Percentiles rank a stretch among this genome's conserved stretches.
These are phyloP conservation scores for Oxystoma pomonae DNA, from an alignment of 2,888 invertebrate species.

Conservation along the genomic window DNA sequence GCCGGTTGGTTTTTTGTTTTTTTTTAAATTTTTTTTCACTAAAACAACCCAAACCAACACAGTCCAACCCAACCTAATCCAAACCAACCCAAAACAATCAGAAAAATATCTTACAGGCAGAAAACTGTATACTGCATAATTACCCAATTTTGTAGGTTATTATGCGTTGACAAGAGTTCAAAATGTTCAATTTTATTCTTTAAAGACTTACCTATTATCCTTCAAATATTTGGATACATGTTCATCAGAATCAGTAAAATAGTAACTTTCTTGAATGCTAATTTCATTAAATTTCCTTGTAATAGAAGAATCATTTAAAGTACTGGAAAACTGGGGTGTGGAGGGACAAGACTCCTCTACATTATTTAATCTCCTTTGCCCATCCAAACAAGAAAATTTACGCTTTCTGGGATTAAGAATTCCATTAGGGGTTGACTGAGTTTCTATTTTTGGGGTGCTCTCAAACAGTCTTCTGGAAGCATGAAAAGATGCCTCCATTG, in stretches of 20 bases:
- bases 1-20: too few relatives aligned
- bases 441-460: not conserved
- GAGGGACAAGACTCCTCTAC: conserved; percentile 29
- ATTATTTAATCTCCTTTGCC: conserved; percentile 26
- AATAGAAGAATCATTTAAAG: conserved; percentile 38
- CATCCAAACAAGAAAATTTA: not conserved
- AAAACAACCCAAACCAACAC: too few relatives aligned
- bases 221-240: conserved; percentile 18
- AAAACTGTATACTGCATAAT: too few relatives aligned
- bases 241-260: conserved; percentile 10
- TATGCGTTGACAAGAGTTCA: too few relatives aligned
- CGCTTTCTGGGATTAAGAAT: not conserved
- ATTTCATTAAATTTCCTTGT: conserved; percentile 37
- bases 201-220: conserved; percentile 10
- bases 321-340: conserved; percentile 37
- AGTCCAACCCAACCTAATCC: too few relatives aligned
- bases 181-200: too few relatives aligned
- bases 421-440: too few relatives aligned
- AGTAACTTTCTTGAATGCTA: conserved; percentile 20
- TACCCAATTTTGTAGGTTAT: too few relatives aligned
- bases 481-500: not conserved
- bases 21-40: too few relatives aligned
- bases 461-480: not conserved
- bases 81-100: too few relatives aligned
- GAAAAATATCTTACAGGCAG: too few relatives aligned